These are phyloP conservation scores for Torymus auratus DNA, from an alignment of 2,888 invertebrate genomes.

Conservation along the genomic window DNA sequence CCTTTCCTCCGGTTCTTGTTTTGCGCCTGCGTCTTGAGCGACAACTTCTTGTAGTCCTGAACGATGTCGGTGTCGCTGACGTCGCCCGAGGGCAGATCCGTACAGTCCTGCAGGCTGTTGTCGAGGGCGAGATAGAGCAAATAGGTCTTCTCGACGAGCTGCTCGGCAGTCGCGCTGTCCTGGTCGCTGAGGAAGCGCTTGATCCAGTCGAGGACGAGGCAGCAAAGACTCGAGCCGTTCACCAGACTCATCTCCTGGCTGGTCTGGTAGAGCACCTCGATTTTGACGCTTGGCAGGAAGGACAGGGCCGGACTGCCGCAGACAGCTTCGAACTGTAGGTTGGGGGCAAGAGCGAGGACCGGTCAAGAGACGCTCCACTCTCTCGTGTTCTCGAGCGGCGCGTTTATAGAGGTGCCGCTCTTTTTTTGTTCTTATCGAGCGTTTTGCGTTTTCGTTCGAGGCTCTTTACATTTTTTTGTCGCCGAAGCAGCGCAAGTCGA, in stretches of 20 bases:
- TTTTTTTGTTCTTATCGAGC: not conserved
- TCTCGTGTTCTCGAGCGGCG: too few relatives aligned
- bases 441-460: too few relatives aligned
- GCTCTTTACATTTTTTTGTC: too few relatives aligned
- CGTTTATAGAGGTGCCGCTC: too few relatives aligned
- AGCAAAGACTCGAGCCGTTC: constrained; percentile 80
- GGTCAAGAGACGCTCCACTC: constrained; percentile 32
- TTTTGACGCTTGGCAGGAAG: constrained; percentile 82
- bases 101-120: constrained; percentile 88
- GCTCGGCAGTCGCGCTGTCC: constrained; percentile 77
- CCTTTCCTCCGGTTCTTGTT: constrained; percentile 77
- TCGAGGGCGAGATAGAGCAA: constrained; percentile 86
- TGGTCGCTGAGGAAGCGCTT: constrained; percentile 64
- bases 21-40: constrained; percentile 72
- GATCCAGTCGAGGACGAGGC: constrained; percentile 83
- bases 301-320: constrained; percentile 82
- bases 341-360: constrained; percentile 41
- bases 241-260: constrained; percentile 82
- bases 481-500: too few relatives aligned
- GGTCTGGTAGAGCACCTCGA: constrained; percentile 87
- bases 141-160: constrained; percentile 83
- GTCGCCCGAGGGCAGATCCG: constrained; percentile 82
- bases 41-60: constrained; percentile 84
- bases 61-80: constrained; percentile 86
- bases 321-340: constrained; percentile 81